Percentiles rank a stretch among this genome's conserved stretches.
Conservation (phyloP, 2,888 invertebrate species). For the Ophion slaviceki region DNA sequence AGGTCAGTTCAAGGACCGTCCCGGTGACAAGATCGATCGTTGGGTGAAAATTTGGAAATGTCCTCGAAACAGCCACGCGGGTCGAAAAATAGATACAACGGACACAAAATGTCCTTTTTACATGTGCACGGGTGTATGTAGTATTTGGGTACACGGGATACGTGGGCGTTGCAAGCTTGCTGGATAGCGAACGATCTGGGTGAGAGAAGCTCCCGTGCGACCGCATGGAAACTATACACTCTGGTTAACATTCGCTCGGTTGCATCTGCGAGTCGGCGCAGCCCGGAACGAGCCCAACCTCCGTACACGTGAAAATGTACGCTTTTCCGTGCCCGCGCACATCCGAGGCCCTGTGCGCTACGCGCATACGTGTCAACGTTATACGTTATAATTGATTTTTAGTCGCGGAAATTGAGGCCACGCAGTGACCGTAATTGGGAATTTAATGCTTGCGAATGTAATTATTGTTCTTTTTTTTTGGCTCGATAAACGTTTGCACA, state of each 20-base stretch:
- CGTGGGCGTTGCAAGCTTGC: slow-evolving; percentile 17
- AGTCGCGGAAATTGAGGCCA: slow-evolving; percentile 33
- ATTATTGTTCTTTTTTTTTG: background rate
- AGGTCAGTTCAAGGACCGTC: too few species aligned
- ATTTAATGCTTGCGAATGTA: background rate
- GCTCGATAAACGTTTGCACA: background rate
- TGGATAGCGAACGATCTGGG: slow-evolving; percentile 32
- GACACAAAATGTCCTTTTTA: too few species aligned
- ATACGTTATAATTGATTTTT: slow-evolving; percentile 46
- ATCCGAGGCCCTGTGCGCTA: background rate
- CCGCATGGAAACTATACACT: slow-evolving; percentile 55
- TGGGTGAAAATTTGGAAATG: too few species aligned
- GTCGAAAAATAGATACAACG: too few species aligned
- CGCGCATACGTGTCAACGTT: background rate
- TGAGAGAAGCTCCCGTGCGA: slow-evolving; percentile 25
- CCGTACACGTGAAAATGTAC: slow-evolving; percentile 5
- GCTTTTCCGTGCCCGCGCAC: background rate
- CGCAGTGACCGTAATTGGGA: slow-evolving; percentile 26
- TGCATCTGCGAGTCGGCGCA: slow-evolving; percentile 38
- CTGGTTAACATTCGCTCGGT: slow-evolving; percentile 55
- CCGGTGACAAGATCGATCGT: too few species aligned
- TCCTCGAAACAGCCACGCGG: too few species aligned
- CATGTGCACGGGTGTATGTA: too few species aligned
- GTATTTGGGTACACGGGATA: background rate
- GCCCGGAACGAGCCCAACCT: slow-evolving; percentile 2